A percentile compares a stretch with the other conserved stretches of the same genome.
phyloP scores from a whole-genome alignment of 2,797 vertebrate genomes.

The Hafferia zeledoni region DNA sequence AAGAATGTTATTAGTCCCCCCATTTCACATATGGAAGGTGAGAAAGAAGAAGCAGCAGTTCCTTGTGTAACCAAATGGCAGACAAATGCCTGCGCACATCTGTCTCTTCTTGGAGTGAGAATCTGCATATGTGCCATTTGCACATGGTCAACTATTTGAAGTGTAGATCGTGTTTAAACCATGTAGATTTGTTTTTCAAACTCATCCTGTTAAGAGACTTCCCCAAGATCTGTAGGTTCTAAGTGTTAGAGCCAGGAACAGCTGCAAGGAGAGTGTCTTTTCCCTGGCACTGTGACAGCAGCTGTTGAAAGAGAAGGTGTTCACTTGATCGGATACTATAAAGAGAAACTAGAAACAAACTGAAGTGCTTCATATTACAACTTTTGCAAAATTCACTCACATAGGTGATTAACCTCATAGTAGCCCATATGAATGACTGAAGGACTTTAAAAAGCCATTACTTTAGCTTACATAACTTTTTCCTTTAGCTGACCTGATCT shows the following conservation, averaged over 20 bases:
- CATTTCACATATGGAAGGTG: neutral
- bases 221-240: neutral
- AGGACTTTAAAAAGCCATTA: neutral
- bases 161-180: neutral
- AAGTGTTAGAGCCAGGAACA: neutral
- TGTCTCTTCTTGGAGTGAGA: neutral
- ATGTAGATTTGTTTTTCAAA: neutral
- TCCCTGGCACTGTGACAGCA: neutral
- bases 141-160: neutral
- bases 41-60: neutral
- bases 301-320: neutral
- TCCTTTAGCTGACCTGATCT: neutral
- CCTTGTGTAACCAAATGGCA: constrained; percentile 18
- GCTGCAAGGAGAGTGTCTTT: neutral
- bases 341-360: neutral
- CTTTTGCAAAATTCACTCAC: neutral
- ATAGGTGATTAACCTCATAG: neutral
- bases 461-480: neutral
- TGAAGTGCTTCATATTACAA: neutral
- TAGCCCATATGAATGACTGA: neutral
- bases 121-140: neutral
- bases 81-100: neutral
- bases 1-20: neutral
- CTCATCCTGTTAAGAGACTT: neutral
- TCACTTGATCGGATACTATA: neutral